Evolutionary conservation across 2,113 vertebrate species (phyloP).

Genomic region (Psittacara wagleri): DNA sequence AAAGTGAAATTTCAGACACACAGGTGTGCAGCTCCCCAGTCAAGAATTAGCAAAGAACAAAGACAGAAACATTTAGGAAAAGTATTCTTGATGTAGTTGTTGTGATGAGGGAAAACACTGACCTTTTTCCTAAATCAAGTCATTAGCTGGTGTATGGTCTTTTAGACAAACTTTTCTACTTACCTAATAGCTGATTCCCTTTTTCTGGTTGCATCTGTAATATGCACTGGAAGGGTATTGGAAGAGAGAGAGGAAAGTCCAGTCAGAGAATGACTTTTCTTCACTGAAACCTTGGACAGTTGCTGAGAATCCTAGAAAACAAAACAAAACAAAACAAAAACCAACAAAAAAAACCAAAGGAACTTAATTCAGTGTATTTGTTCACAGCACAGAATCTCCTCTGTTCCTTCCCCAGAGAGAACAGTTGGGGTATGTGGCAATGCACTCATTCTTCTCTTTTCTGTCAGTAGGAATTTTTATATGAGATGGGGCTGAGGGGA

Average conservation of each 20-base stretch:
- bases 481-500: not conserved
- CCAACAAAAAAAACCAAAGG: not conserved
- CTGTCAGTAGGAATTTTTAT: not conserved
- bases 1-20: not conserved
- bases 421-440: not conserved
- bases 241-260: constrained; percentile 83
- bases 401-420: not conserved
- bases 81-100: not conserved
- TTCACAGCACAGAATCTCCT: not conserved
- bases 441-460: not conserved
- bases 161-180: not conserved
- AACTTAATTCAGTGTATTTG: not conserved
- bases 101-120: not conserved
- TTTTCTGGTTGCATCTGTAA: constrained; percentile 87
- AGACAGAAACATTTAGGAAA: not conserved
- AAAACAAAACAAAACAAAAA: not conserved
- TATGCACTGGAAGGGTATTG: constrained; percentile 88
- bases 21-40: not conserved
- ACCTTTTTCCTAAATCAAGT: not conserved
- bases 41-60: not conserved
- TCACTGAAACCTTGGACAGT: constrained; percentile 53
- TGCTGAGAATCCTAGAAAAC: constrained; percentile 63
- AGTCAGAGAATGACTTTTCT: constrained; percentile 79
- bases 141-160: not conserved
- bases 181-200: constrained; percentile 87